Base-by-base conservation (phyloP, 2,888 invertebrate genomes). In the Adela reaumurella region DNA sequence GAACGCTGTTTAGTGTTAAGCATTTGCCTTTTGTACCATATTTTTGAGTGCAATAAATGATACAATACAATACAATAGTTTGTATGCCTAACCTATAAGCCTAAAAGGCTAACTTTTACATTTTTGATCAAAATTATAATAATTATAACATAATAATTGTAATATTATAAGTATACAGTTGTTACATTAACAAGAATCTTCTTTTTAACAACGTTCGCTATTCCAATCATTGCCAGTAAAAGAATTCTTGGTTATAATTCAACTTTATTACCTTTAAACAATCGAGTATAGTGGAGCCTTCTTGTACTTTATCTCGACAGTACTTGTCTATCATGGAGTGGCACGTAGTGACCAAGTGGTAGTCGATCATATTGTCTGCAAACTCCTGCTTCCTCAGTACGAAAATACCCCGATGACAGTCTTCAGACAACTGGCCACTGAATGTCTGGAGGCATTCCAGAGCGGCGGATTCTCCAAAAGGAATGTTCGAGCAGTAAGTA, bases 351-450 rank as follows among this genome's bases (percentile, higher is more conserved):
- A 92, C 81, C 43, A 97, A 78, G 51, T 89, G 87, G 63, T 90
- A 94, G 70, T 97, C 97, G 41, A 92, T 86, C 2, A 89, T 88
- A 65, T 92, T 92, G 63, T 97, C 94, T 48, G 84, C 83, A 56
- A 92, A 85, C 64, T 95, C 94, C 58, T 93, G 90, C 67, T 88
- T 87, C 62, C 93, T 89, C 11, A 94, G 84, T 60, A 89, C 84
- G 70, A 97, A 97, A 46, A 97, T 73, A 49, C 89, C 86, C 60
- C 84, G 87, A 59, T 90, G 89, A 62, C 97, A 97, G 1, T 67
- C 62, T 41, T 82, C 81, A 11, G 84, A 83, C 50, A 96, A 68
- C 57, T 83, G 83, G 19, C 81, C 81, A 49, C 85, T 83, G 44
- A 82, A 77, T 50, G 81, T 79, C 57, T 86, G 83, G 20, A 97